Conservation (phyloP, 2,888 invertebrate species). For the Heliconius hortense region DNA sequence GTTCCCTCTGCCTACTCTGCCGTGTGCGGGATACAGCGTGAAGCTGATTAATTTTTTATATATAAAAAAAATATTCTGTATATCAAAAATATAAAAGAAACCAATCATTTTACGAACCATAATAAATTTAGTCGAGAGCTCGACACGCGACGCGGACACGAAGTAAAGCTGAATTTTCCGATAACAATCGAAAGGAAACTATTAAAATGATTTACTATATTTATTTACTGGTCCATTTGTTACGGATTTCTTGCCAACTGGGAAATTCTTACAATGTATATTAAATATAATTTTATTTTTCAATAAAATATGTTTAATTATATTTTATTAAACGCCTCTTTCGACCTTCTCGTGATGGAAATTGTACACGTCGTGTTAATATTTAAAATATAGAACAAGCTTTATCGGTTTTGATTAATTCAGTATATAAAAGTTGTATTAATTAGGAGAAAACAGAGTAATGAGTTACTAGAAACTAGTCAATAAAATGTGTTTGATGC, state of each 20-base stretch:
- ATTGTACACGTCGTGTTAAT: not conserved
- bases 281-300: not conserved
- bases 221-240: slow-evolving; percentile 30
- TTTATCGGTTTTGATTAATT: not conserved
- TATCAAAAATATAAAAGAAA: slow-evolving; percentile 6
- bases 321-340: not conserved
- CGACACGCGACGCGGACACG: slow-evolving; percentile 26
- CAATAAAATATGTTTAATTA: not conserved
- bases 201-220: slow-evolving; percentile 29
- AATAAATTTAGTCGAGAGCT: slow-evolving; percentile 13
- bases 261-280: not conserved
- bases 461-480: not conserved
- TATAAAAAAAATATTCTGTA: not conserved
- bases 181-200: slow-evolving; percentile 27
- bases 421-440: not conserved
- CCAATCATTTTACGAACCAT: not conserved
- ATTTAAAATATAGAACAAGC: not conserved
- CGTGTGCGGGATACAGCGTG: too few species aligned
- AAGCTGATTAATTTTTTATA: not conserved
- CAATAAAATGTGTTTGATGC: not conserved
- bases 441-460: not conserved
- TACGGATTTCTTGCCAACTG: slow-evolving; percentile 21
- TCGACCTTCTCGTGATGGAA: not conserved
- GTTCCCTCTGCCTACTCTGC: too few species aligned
- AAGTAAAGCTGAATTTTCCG: slow-evolving; percentile 23